These are phyloP conservation scores for Papilio demoleus DNA, from an alignment of 2,888 invertebrate genomes.

Conservation along the genomic window DNA sequence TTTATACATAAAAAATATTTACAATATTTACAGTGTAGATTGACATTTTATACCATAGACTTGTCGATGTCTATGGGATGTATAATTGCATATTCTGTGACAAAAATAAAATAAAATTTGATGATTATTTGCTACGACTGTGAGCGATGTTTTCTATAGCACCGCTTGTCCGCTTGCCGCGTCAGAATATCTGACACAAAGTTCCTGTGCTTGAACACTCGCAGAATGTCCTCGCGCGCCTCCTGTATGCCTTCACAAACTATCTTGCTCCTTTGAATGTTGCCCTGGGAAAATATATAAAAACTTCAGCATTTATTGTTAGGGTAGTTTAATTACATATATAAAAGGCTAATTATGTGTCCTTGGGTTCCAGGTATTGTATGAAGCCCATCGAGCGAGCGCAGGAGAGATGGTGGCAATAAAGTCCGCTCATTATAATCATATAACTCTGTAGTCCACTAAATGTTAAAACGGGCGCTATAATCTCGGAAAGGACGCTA, in stretches of 20 bases:
- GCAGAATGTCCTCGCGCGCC: conserved; percentile 93
- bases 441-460: no score
- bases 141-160: conserved; percentile 95
- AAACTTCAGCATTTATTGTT: no score
- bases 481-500: no score
- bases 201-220: conserved; percentile 95
- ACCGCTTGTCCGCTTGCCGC: conserved; percentile 95
- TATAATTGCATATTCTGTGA: conserved; percentile 43
- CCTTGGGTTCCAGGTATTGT: no score
- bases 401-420: no score
- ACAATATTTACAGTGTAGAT: conserved; percentile 39
- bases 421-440: no score
- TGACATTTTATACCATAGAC: conserved; percentile 46
- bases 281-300: conserved; percentile 89
- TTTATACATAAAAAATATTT: conserved; percentile 40
- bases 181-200: conserved; percentile 95
- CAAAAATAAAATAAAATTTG: background rate
- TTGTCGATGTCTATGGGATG: conserved; percentile 6
- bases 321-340: no score
- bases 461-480: no score
- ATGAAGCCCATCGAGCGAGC: no score
- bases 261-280: conserved; percentile 96
- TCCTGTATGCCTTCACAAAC: conserved; percentile 96
- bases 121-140: conserved; percentile 76
- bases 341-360: no score